phyloP scores from a whole-genome alignment of 1,140 invertebrate species.

The Drosophila arawakana region DNA sequence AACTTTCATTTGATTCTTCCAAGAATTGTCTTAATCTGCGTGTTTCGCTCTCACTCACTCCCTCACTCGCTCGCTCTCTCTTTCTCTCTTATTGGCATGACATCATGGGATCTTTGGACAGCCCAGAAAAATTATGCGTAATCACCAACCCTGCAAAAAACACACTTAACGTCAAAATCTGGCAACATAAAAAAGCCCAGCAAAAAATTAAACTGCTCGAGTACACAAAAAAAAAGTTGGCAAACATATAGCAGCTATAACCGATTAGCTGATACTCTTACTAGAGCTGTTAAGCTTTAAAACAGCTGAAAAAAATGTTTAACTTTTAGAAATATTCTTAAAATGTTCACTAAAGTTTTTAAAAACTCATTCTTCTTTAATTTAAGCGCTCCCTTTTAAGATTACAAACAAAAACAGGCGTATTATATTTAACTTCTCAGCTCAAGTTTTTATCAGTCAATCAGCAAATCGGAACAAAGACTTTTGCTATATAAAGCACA shows the following conservation, averaged over 20 bases:
- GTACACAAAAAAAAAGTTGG: slow-evolving; percentile 47
- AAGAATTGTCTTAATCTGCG: not conserved
- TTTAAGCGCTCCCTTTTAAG: no score
- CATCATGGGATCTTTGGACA: slow-evolving; percentile 63
- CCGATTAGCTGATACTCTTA: slow-evolving; percentile 15
- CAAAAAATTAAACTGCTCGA: slow-evolving; percentile 75
- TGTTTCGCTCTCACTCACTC: not conserved
- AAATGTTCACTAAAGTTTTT: no score
- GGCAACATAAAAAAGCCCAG: slow-evolving; percentile 59
- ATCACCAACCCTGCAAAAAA: slow-evolving; percentile 69
- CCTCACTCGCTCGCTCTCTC: not conserved
- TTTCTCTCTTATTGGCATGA: slow-evolving; percentile 48
- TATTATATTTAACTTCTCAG: not conserved
- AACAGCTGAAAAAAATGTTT: no score
- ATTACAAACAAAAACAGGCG: no score
- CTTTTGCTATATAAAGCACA: not conserved
- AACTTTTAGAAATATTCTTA: no score
- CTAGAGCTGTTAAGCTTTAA: not conserved
- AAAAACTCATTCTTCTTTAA: no score
- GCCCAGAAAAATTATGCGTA: slow-evolving; percentile 69
- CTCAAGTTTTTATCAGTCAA: not conserved
- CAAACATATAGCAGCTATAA: not conserved
- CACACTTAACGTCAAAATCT: slow-evolving; percentile 51
- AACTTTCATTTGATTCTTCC: slow-evolving; percentile 22
- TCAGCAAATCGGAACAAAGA: slow-evolving; percentile 4